Evolutionary conservation across 2,113 vertebrate genomes (phyloP).

Genomic region (Pygoscelis adeliae): DNA sequence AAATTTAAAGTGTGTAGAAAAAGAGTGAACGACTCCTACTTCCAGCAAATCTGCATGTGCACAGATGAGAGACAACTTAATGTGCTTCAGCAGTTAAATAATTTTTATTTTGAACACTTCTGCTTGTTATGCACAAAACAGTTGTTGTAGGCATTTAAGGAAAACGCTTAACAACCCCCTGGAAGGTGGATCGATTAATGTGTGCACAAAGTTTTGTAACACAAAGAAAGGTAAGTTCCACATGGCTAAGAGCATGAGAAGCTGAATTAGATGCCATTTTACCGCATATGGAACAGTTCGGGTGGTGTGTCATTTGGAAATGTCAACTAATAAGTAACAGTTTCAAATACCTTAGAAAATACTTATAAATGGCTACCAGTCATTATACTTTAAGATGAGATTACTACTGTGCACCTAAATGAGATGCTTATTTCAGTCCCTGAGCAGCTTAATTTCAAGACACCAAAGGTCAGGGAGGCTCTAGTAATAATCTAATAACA

Average conservation of each 20-base stretch:
- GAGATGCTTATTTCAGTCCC: slow-evolving; percentile 50
- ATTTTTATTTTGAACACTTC: background rate
- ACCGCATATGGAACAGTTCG: background rate
- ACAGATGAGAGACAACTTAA: background rate
- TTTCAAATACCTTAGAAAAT: slow-evolving; percentile 32
- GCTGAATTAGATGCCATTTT: slow-evolving; percentile 5
- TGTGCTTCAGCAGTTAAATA: background rate
- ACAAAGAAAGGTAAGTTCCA: background rate
- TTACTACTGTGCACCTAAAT: slow-evolving; percentile 43
- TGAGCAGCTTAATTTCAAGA: slow-evolving; percentile 48
- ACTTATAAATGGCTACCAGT: slow-evolving; percentile 15
- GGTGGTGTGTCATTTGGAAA: slow-evolving; percentile 28
- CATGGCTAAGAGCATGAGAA: background rate
- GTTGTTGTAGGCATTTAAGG: background rate
- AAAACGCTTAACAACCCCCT: background rate
- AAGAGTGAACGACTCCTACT: background rate
- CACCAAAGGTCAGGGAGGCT: slow-evolving; percentile 33
- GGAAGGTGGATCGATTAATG: accelerated
- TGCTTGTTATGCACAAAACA: background rate
- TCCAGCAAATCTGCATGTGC: background rate
- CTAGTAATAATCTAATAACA: slow-evolving; percentile 52
- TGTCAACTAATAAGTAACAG: background rate
- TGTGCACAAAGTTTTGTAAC: background rate
- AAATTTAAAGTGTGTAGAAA: background rate
- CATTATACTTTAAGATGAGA: slow-evolving; percentile 52